phyloP scores from a whole-genome alignment of 2,888 invertebrate species.

The Watsonalla binaria region DNA sequence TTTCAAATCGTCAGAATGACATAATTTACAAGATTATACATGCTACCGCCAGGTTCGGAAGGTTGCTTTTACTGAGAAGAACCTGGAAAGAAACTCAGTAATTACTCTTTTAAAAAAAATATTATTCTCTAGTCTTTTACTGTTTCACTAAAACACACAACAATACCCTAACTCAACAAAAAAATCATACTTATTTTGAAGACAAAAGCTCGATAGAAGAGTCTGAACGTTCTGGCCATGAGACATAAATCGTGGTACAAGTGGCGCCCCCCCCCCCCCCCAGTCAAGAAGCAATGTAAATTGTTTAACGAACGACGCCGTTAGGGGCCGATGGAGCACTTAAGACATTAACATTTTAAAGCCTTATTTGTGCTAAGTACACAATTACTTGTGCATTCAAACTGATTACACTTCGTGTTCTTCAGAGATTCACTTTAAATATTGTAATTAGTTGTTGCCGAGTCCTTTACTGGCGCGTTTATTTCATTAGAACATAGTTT shows the following conservation, averaged over 20 bases:
- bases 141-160: too few relatives aligned
- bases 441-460: slow-evolving; percentile 47
- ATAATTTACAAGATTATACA: too few relatives aligned
- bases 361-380: slow-evolving; percentile 63
- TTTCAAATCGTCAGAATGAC: too few relatives aligned
- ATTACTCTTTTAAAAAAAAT: too few relatives aligned
- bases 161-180: too few relatives aligned
- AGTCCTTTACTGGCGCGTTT: slow-evolving; percentile 10
- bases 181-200: neutral
- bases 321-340: slow-evolving; percentile 57
- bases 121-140: too few relatives aligned
- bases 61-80: too few relatives aligned
- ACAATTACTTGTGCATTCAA: slow-evolving; percentile 67
- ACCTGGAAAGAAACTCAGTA: too few relatives aligned
- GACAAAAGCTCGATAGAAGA: neutral
- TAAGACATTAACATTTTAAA: slow-evolving; percentile 67
- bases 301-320: slow-evolving; percentile 61
- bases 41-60: too few relatives aligned
- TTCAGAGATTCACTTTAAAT: slow-evolving; percentile 41
- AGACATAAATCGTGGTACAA: slow-evolving; percentile 1
- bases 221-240: neutral
- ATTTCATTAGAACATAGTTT: slow-evolving; percentile 8
- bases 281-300: slow-evolving; percentile 58
- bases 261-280: slow-evolving; percentile 10
- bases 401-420: slow-evolving; percentile 50